Conservation (phyloP, 2,888 invertebrate genomes). For the Drosophila subquinaria region DNA sequence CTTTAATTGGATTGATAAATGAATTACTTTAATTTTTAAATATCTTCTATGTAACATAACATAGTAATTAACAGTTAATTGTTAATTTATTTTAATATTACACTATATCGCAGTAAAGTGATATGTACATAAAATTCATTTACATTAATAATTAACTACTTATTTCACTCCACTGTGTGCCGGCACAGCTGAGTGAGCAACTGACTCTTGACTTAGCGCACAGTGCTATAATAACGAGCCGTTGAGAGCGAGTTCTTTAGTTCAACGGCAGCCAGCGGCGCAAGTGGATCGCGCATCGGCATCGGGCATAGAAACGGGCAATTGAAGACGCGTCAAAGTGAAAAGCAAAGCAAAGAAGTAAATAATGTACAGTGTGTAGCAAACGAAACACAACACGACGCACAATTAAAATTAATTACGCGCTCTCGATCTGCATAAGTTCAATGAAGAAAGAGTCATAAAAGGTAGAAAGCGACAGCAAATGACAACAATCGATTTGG, state of each 20-base stretch:
- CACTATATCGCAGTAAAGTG: neutral
- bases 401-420: constrained; percentile 77
- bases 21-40: neutral
- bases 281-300: constrained; percentile 45
- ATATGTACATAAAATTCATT: neutral
- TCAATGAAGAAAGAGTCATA: constrained; percentile 66
- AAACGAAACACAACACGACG: constrained; percentile 19
- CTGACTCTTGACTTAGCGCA: constrained; percentile 43
- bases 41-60: neutral
- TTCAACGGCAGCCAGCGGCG: constrained; percentile 64
- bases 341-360: constrained; percentile 67
- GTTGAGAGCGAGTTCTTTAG: constrained; percentile 66
- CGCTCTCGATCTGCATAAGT: constrained; percentile 75
- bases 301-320: constrained; percentile 14
- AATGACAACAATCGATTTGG: constrained; percentile 30
- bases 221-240: constrained; percentile 66
- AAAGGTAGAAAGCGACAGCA: constrained; percentile 45
- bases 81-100: neutral
- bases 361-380: constrained; percentile 59
- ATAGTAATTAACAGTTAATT: neutral
- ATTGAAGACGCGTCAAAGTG: constrained; percentile 42
- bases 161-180: constrained; percentile 43
- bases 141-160: neutral
- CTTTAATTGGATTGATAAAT: neutral
- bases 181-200: constrained; percentile 56